These are phyloP conservation scores for Eulemur mongoz DNA, from an alignment of 2,797 vertebrate species.

Conservation along the genomic window DNA sequence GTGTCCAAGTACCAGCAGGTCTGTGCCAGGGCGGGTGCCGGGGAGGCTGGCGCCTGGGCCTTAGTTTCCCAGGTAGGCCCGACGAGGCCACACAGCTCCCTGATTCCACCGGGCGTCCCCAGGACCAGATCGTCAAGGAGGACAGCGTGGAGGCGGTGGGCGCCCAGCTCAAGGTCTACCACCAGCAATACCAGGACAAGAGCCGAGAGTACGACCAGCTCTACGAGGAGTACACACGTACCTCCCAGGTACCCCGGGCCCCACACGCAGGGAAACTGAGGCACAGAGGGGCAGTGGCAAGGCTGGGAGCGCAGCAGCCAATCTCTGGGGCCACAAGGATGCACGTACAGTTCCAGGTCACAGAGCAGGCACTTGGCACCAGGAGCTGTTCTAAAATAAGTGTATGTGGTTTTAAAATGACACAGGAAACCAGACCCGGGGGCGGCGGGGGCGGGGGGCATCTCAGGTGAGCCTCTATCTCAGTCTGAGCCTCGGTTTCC, in stretches of 20 bases:
- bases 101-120: neutral
- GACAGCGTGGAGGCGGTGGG: conserved; percentile 93
- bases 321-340: neutral
- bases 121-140: conserved; percentile 93
- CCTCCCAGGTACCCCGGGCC: conserved; percentile 88
- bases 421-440: neutral
- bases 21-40: rapidly evolving
- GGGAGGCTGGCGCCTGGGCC: neutral
- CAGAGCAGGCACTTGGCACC: neutral
- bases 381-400: neutral
- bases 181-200: conserved; percentile 94
- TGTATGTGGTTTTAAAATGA: neutral
- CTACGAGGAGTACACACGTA: conserved; percentile 92
- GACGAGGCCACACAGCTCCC: neutral
- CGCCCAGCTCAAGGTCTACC: conserved; percentile 93
- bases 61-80: neutral
- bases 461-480: neutral
- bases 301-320: neutral
- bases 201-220: conserved; percentile 93
- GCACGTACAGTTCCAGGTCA: rapidly evolving
- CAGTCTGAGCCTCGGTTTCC: neutral
- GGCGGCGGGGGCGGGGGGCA: no score
- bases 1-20: conserved; percentile 95
- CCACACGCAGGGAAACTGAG: neutral
- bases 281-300: rapidly evolving